Conservation (phyloP, 1,140 invertebrate genomes). For the Nebria ingens region DNA sequence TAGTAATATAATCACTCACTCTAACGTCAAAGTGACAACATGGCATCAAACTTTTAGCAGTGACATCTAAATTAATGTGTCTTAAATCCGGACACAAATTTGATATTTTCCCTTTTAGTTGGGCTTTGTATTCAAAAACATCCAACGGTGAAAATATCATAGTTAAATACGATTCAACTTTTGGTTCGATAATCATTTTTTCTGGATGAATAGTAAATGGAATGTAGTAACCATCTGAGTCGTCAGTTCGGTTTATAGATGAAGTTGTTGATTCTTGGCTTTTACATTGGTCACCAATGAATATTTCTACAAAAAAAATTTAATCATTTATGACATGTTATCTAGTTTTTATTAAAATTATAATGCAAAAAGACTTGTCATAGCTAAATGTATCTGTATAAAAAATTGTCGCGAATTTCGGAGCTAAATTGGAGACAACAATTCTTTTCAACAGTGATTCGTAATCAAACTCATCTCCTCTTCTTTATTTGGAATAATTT, state of each 20-base stretch:
- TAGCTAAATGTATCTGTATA: no score
- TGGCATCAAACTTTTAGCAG: constrained; percentile 31
- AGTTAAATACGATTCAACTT: constrained; percentile 12
- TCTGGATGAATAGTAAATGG: constrained; percentile 20
- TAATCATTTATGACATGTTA: no score
- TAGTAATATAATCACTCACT: constrained; percentile 30
- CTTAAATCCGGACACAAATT: constrained; percentile 17
- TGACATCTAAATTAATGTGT: constrained; percentile 17
- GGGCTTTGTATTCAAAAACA: constrained; percentile 17
- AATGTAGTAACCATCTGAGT: not conserved
- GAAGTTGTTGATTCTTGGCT: constrained; percentile 6
- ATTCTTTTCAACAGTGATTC: no score
- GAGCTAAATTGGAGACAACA: no score
- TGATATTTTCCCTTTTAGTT: constrained; percentile 14
- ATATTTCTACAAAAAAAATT: not conserved
- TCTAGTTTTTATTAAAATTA: no score
- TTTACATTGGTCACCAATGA: not conserved
- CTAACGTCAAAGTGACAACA: constrained; percentile 37
- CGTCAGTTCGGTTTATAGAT: not conserved
- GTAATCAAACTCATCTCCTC: no score
- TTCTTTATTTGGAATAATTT: no score
- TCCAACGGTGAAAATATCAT: constrained; percentile 21
- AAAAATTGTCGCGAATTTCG: no score
- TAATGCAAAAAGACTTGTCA: no score
- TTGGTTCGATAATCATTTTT: constrained; percentile 14